Percentiles rank a stretch among this genome's conserved stretches.
phyloP scores from a whole-genome alignment of 1,140 invertebrate genomes.

The Neodiprion fabricii region DNA sequence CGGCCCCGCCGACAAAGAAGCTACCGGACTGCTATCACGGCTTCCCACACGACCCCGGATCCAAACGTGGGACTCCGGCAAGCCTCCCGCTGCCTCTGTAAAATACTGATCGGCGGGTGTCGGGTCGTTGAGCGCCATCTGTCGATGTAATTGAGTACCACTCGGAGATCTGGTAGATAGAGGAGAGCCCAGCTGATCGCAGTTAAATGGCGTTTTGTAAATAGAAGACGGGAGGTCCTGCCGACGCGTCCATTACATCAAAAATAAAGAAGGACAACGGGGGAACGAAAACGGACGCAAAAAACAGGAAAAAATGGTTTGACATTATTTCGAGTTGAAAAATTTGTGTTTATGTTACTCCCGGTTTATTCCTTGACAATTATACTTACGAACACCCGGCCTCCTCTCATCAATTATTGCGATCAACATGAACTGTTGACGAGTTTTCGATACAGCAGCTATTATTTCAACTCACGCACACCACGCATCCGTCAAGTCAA shows the following conservation, averaged over 20 bases:
- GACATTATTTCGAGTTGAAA: slow-evolving; percentile 32
- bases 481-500: neutral
- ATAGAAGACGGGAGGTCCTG: slow-evolving; percentile 46
- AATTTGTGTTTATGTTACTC: slow-evolving; percentile 22
- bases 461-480: no score
- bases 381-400: neutral
- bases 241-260: slow-evolving; percentile 34
- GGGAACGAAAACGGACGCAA: neutral
- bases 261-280: neutral
- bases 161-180: neutral
- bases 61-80: no score
- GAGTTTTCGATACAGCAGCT: no score
- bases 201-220: slow-evolving; percentile 14
- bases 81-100: no score
- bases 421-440: no score
- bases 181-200: neutral
- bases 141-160: neutral
- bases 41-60: no score
- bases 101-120: neutral
- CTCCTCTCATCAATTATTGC: neutral
- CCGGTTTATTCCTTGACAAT: neutral
- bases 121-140: neutral
- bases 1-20: no score
- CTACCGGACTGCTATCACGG: no score
- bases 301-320: slow-evolving; percentile 29